Conservation (phyloP, 2,113 vertebrate species). For the Rafetus swinhoei region DNA sequence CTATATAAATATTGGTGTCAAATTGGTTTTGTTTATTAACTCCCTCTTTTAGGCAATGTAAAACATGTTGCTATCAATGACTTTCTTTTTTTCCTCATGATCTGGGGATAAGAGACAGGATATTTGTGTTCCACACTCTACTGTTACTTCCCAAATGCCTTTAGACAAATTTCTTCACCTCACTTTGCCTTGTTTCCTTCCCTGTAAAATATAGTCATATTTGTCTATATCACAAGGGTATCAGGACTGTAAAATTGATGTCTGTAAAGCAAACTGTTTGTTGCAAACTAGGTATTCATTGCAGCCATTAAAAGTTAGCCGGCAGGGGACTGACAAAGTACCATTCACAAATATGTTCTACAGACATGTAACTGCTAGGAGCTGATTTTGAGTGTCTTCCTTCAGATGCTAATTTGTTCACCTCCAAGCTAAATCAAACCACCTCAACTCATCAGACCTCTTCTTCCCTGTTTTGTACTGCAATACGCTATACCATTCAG, state of each 20-base stretch:
- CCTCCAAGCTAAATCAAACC: neutral
- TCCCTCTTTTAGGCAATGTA: neutral
- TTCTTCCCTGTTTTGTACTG: neutral
- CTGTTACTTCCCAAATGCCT: neutral
- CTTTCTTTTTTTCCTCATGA: neutral
- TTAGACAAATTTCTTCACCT: neutral
- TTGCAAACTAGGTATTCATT: neutral
- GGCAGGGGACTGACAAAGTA: neutral
- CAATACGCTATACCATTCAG: accelerated
- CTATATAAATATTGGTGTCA: neutral
- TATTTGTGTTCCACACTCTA: neutral
- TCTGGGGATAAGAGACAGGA: neutral
- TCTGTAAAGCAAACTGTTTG: neutral
- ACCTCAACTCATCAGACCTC: accelerated
- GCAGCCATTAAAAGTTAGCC: neutral
- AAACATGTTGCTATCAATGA: neutral
- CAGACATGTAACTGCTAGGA: accelerated
- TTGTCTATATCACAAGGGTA: neutral
- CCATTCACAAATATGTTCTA: neutral
- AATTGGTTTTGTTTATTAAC: neutral
- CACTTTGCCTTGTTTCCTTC: neutral
- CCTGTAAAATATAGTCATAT: neutral
- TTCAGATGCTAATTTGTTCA: neutral
- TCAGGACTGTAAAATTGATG: neutral
- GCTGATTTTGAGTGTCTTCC: neutral